Conservation (phyloP, 2,888 invertebrate species). For the Himalopsyche tibetana region DNA sequence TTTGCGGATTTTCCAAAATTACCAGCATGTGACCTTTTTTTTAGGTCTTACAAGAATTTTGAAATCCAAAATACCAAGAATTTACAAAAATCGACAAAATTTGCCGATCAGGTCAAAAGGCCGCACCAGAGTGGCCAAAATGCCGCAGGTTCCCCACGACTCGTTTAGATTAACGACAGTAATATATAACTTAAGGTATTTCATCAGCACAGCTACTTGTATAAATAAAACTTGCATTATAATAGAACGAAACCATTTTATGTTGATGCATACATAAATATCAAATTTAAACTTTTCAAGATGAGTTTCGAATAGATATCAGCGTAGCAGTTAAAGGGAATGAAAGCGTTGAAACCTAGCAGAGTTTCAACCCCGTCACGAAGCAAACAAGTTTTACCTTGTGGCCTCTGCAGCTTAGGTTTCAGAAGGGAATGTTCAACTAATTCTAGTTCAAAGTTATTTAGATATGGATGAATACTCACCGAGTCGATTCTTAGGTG, state of each 20-base stretch:
- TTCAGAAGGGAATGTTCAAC: conserved; percentile 49
- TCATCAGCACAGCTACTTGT: too few species aligned
- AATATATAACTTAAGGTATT: too few species aligned
- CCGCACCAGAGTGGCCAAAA: too few species aligned
- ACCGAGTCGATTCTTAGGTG: conserved; percentile 22
- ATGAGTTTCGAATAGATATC: neutral
- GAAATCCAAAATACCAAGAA: too few species aligned
- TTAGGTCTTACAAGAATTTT: too few species aligned
- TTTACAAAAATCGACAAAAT: too few species aligned
- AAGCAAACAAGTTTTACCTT: conserved; percentile 53
- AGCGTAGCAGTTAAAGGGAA: neutral
- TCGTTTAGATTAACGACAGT: too few species aligned
- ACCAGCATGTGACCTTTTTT: too few species aligned
- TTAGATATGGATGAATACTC: conserved; percentile 61
- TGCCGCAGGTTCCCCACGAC: too few species aligned
- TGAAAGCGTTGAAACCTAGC: neutral
- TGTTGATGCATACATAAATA: neutral
- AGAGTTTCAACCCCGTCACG: conserved; percentile 35
- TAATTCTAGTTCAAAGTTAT: conserved; percentile 53
- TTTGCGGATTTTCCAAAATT: too few species aligned
- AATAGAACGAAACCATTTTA: neutral
- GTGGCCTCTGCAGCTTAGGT: conserved; percentile 46
- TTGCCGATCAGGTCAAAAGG: too few species aligned
- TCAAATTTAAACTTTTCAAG: conserved; percentile 15
- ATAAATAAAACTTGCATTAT: too few species aligned